Evolutionary conservation across 2,888 invertebrate species (phyloP).

Genomic region (Heliconius sara): DNA sequence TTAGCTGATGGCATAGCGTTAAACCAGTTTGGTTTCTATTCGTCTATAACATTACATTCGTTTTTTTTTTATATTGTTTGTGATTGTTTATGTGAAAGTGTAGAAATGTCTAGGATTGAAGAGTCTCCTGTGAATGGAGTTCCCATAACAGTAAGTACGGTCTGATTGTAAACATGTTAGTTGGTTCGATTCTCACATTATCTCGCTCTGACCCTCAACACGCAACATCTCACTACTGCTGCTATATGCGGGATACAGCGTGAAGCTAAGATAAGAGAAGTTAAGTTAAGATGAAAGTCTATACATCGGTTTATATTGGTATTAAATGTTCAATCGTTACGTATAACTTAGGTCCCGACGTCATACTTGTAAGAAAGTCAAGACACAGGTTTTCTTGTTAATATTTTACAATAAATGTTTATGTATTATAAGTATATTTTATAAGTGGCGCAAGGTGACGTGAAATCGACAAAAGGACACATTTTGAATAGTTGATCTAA

Average conservation of each 20-base stretch:
- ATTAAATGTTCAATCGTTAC: neutral
- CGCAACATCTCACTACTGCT: too few species aligned
- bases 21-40: conserved; percentile 14
- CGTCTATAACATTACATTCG: neutral
- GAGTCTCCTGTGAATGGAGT: conserved; percentile 18
- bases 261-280: too few species aligned
- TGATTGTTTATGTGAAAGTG: conserved; percentile 15
- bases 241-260: too few species aligned
- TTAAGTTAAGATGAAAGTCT: neutral
- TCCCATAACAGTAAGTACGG: conserved; percentile 2
- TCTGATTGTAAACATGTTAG: neutral
- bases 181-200: neutral
- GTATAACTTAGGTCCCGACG: neutral
- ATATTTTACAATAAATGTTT: neutral
- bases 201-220: neutral
- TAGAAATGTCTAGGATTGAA: conserved; percentile 36
- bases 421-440: neutral
- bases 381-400: neutral
- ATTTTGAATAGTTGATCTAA: neutral
- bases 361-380: neutral
- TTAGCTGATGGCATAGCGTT: conserved; percentile 9
- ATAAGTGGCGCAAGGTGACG: neutral
- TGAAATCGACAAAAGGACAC: neutral
- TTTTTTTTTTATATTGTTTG: conserved; percentile 16
- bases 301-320: neutral